Evolutionary conservation across 2,888 invertebrate genomes (phyloP), one percentile per base, ranked within the genome.

Genomic region (Polyommatus icarus): DNA sequence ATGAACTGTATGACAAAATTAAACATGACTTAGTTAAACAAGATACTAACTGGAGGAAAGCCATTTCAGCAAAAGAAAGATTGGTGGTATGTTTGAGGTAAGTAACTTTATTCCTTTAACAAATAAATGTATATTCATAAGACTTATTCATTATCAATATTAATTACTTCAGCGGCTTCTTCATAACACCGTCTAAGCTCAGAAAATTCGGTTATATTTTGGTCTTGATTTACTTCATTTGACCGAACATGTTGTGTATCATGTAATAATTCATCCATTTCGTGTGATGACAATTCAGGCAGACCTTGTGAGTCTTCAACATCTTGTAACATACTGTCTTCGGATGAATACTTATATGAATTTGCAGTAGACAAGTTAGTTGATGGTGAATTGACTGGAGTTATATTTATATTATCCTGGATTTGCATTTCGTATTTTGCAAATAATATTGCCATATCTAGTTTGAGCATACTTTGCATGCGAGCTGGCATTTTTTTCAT

Each of bases 401-500:
- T 59, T 59, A 59, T n/a, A 71, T 71, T 71, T 36, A 71, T 71
- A 71, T 71, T 71, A 71, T 71, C 61, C 36, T 79, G 67, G 36
- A 67, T 76, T 79, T 79, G 72, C 20, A 76, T 75, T 81, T 83
- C 83, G 73, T 79, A 83, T 20, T 80, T 71, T 12, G 79, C 78
- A 71, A 83, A 83, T 73, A 83, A 79, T 20, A 82, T 82, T 1
- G 83, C 83, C 76, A 83, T 81, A 32, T 83, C 80, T 73, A 83
- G 36, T 78, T 83, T 83, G 7, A 83, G 71, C 80, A 82, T 82
- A 75, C 79, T 83, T 78, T 84, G 82, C 79, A 81, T 83, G 59
- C 82, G 77, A 29, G 7, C 75, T 71, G 83, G 81, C 71, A 84
- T 67, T 71, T 78, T 81, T 61, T 83, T 83, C 20, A 83, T 81